A percentile compares a stretch with the other conserved stretches of the same genome.
Evolutionary conservation across 2,888 invertebrate species (phyloP).

Genomic region (Encarsia formosa): DNA sequence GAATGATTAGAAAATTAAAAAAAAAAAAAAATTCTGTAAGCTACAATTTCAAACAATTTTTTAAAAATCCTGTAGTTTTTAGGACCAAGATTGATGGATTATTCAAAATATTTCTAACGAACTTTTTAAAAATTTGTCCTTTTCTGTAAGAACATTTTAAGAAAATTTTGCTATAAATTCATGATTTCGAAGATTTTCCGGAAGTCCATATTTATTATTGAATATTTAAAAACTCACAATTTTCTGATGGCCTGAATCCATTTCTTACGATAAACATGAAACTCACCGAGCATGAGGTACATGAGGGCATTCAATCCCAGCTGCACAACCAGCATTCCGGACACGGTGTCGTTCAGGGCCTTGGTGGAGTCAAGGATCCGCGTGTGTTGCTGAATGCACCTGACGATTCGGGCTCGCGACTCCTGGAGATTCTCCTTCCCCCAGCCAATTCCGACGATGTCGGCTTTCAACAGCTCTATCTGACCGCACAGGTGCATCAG

Average conservation of each 20-base stretch:
- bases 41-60: too few species aligned
- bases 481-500: slow-evolving; percentile 45
- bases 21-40: too few species aligned
- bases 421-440: background rate
- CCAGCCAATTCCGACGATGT: slow-evolving; percentile 28
- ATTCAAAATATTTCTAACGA: too few species aligned
- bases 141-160: background rate
- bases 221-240: background rate
- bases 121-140: too few species aligned
- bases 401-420: slow-evolving; percentile 4
- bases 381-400: slow-evolving; percentile 27
- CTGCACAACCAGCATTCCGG: slow-evolving; percentile 29
- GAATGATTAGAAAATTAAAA: too few species aligned
- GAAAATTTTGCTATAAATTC: background rate
- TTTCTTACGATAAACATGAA: too few species aligned
- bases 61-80: too few species aligned
- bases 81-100: too few species aligned
- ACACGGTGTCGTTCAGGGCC: slow-evolving; percentile 28
- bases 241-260: too few species aligned
- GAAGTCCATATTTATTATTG: background rate
- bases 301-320: slow-evolving; percentile 23
- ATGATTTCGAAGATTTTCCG: too few species aligned
- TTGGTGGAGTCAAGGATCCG: slow-evolving; percentile 27
- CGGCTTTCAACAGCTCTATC: slow-evolving; percentile 37
- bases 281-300: slow-evolving; percentile 18